A percentile compares a stretch with the other conserved stretches of the same genome.
phyloP scores from a whole-genome alignment of 2,113 vertebrate genomes.

The Oreochromis niloticus region DNA sequence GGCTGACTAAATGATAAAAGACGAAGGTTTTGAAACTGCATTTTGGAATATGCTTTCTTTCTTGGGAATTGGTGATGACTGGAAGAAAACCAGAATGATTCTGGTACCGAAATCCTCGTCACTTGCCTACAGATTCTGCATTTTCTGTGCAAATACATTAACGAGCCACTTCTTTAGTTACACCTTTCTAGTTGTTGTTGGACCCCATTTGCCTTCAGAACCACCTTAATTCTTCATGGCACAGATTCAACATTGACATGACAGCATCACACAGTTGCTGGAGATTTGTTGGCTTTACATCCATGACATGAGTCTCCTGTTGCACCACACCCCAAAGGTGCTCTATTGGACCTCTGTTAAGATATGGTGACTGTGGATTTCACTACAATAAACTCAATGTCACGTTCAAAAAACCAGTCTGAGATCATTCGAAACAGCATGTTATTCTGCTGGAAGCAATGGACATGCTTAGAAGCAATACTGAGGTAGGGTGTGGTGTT shows the following conservation, averaged over 20 bases:
- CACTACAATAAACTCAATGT: not conserved
- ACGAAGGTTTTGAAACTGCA: not conserved
- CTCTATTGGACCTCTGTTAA: not conserved
- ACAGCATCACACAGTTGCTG: not conserved
- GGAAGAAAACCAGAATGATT: not conserved
- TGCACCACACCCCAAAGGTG: not conserved
- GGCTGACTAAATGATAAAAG: not conserved
- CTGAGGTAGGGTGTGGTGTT: not conserved
- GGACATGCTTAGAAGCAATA: no score
- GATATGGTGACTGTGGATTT: not conserved
- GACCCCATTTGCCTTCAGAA: not conserved
- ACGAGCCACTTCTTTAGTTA: not conserved
- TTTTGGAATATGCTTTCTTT: not conserved
- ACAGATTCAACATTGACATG: not conserved
- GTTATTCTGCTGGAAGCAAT: not conserved
- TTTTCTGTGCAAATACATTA: not conserved
- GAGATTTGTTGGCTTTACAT: not conserved
- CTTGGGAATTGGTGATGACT: not conserved
- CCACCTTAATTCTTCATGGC: not conserved
- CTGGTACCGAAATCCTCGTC: not conserved
- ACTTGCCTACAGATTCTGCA: not conserved
- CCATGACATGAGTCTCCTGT: not conserved
- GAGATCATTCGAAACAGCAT: not conserved
- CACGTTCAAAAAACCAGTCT: not conserved
- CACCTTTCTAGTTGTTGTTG: not conserved